Conservation (phyloP, 2,888 invertebrate genomes). For the Ctena decussata region DNA sequence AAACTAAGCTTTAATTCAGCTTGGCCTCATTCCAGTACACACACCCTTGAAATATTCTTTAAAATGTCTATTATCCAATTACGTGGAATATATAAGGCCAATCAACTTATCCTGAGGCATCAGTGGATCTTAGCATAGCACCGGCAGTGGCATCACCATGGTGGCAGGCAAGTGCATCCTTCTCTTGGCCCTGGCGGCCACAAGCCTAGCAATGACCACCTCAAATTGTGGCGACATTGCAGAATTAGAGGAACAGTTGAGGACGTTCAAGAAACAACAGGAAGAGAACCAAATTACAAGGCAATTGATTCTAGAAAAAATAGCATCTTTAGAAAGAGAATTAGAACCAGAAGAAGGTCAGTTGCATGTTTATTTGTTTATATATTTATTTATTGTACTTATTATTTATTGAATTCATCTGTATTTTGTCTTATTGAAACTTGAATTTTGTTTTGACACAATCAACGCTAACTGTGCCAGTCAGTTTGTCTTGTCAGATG, state of each 20-base stretch:
- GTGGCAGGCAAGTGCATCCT: conserved; percentile 65
- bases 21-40: not conserved
- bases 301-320: conserved; percentile 33
- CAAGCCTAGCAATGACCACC: conserved; percentile 41
- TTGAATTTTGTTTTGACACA: too few relatives aligned
- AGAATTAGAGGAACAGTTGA: conserved; percentile 10
- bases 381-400: not conserved
- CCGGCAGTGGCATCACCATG: conserved; percentile 30
- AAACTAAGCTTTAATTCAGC: not conserved
- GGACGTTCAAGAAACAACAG: conserved; percentile 14
- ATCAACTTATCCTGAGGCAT: not conserved
- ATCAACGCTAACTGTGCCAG: too few relatives aligned
- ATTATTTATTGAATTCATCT: too few relatives aligned
- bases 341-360: conserved; percentile 51
- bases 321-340: conserved; percentile 42
- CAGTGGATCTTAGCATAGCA: not conserved
- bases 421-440: too few relatives aligned
- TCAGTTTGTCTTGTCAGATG: too few relatives aligned
- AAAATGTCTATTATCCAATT: conserved; percentile 16
- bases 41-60: not conserved
- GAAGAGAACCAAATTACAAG: conserved; percentile 26
- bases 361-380: not conserved
- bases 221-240: conserved; percentile 15
- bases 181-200: conserved; percentile 51
- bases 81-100: not conserved